phyloP scores from a whole-genome alignment of 2,113 vertebrate species.

The Clupea harengus region DNA sequence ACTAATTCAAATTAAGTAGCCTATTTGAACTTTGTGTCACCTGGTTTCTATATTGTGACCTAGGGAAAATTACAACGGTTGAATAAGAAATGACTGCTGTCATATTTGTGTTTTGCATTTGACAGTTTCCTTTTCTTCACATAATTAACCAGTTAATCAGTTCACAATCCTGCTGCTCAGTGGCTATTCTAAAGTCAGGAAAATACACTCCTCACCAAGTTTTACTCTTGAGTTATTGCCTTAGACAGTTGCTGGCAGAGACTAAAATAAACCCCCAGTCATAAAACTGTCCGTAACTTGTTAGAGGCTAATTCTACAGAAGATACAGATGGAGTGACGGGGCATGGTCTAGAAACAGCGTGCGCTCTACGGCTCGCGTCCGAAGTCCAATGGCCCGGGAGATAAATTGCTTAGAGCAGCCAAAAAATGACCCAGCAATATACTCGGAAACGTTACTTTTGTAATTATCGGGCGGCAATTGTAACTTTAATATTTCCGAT shows the following conservation, averaged over 20 bases:
- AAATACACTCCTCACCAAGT: neutral
- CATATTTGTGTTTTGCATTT: neutral
- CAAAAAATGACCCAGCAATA: neutral
- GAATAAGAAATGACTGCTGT: neutral
- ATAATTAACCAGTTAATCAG: neutral
- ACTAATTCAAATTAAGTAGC: neutral
- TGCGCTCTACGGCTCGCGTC: neutral
- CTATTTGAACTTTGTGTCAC: neutral
- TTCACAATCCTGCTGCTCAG: neutral
- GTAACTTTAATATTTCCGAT: slow-evolving; percentile 17
- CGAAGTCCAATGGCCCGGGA: neutral
- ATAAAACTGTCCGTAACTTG: slow-evolving; percentile 37
- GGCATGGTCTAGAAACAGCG: neutral
- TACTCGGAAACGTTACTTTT: neutral
- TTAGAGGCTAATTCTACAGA: slow-evolving; percentile 29
- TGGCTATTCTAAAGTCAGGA: neutral
- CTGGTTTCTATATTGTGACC: neutral
- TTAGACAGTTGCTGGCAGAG: slow-evolving; percentile 2
- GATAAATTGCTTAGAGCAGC: neutral
- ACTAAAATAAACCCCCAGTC: slow-evolving; percentile 7
- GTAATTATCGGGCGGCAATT: slow-evolving; percentile 15
- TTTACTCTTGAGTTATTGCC: neutral
- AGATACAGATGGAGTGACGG: neutral
- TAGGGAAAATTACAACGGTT: neutral
- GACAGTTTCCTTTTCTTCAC: neutral